Evolutionary conservation across 1,140 invertebrate genomes (phyloP), one percentile per base, ranked within the genome.

Genomic region (Musca domestica): DNA sequence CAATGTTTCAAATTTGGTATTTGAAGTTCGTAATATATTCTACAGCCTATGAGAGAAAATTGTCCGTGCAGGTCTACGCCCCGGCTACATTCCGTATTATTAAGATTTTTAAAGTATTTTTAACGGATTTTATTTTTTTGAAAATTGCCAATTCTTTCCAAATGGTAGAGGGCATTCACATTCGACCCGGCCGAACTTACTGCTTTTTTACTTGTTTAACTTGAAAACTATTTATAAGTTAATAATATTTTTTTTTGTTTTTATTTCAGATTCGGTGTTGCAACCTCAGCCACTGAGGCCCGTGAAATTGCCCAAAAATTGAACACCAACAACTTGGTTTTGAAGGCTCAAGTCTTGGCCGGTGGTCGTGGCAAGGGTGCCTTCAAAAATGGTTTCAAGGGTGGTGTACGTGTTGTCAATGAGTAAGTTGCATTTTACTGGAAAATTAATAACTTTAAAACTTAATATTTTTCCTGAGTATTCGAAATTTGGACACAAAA

Each of bases 311-410:
- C 95, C 12, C 83, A 87, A 71, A 86, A 91, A 46, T 85, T 98
- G 17, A 92, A 94, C 71, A 88, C 90, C 17, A 92, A 92, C 74
- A 93, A 95, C 76, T 88, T 95, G 63, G 95, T 98, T 6, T 85
- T 99, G 48, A 98, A 98, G 83, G 96, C 96, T 20, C 96, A 98
- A 86, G 96, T 99, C n/a, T 86, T 98, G 66, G 94, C 96, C 72
- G 96, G 96, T 74, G 96, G 96, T 7, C 87, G 96, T 78, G 96
- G 96, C 72, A 96, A 93, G 81, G 96, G 96, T 27, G 83, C 88
- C 68, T 98, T 98, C 78, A 96, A 96, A 82, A 94, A 89, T 84
- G 94, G 94, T 2, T 88, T 92, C 4, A 92, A 96, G 83, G 95
- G 95, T 54, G 95, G 95, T 68, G 95, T 98, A 0, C 90, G 93